A percentile compares a stretch with the other conserved stretches of the same genome.
These are phyloP conservation scores for Cataglyphis altisquamis DNA, from an alignment of 2,888 invertebrate genomes.

Conservation along the genomic window DNA sequence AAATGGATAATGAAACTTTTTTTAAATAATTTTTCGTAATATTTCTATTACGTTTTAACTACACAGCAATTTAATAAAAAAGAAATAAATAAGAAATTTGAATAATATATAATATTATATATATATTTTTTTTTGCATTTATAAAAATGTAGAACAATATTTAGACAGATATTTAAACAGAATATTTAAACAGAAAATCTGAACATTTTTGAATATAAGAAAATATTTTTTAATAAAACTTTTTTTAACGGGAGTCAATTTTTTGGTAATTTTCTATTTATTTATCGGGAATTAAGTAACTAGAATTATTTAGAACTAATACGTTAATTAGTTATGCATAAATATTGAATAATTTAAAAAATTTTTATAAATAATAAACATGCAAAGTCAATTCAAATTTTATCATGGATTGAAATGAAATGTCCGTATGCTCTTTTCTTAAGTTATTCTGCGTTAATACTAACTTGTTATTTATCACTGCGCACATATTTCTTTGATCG, in stretches of 20 bases:
- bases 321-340: not conserved
- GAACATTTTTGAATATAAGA: slow-evolving; percentile 3
- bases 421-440: not conserved
- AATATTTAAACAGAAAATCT: not conserved
- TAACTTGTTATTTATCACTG: not conserved
- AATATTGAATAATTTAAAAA: not conserved
- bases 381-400: not conserved
- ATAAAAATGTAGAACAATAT: not conserved
- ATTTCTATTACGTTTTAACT: not conserved
- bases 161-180: too few relatives aligned
- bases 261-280: not conserved
- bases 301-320: not conserved
- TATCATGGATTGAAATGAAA: not conserved
- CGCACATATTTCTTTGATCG: not conserved
- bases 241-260: not conserved
- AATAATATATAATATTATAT: not conserved
- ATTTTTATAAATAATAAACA: not conserved
- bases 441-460: not conserved
- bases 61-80: not conserved
- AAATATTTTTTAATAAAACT: not conserved
- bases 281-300: not conserved
- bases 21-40: not conserved
- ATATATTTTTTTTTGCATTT: not conserved
- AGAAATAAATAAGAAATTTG: not conserved
- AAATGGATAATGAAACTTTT: not conserved